These are phyloP conservation scores for Trichosurus vulpecula DNA, from an alignment of 2,797 vertebrate species.

Conservation along the genomic window DNA sequence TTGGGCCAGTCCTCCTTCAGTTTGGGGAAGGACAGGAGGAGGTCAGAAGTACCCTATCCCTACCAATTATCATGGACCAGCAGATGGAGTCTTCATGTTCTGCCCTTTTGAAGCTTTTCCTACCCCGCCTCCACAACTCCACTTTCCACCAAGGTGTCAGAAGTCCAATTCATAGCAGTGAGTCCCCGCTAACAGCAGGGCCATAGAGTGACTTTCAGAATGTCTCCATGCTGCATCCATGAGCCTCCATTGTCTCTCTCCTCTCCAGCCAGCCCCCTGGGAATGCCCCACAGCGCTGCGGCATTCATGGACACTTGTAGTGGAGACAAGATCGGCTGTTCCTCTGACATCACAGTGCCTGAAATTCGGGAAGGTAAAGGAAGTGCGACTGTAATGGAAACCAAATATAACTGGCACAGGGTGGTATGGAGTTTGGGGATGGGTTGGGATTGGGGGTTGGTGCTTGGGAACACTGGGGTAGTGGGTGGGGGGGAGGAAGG, in stretches of 20 bases:
- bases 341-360: constrained; percentile 74
- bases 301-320: constrained; percentile 89
- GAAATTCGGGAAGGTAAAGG: constrained; percentile 85
- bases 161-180: background rate
- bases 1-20: background rate
- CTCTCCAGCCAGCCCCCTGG: constrained; percentile 79
- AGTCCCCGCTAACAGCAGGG: background rate
- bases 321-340: constrained; percentile 89
- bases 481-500: background rate
- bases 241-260: background rate
- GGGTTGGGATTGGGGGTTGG: background rate
- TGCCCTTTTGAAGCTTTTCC: background rate
- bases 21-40: background rate
- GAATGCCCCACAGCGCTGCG: constrained; percentile 83
- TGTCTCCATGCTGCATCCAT: background rate
- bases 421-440: background rate
- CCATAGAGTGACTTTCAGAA: background rate
- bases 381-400: background rate
- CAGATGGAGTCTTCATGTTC: background rate
- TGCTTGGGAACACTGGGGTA: background rate
- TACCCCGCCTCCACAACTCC: background rate
- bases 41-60: background rate
- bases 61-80: background rate
- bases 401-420: rapidly evolving
- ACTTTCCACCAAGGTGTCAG: background rate